A percentile compares a stretch with the other conserved stretches of the same genome.
Evolutionary conservation across 2,888 invertebrate species (phyloP).

Genomic region (Sphaeridia pumilis): DNA sequence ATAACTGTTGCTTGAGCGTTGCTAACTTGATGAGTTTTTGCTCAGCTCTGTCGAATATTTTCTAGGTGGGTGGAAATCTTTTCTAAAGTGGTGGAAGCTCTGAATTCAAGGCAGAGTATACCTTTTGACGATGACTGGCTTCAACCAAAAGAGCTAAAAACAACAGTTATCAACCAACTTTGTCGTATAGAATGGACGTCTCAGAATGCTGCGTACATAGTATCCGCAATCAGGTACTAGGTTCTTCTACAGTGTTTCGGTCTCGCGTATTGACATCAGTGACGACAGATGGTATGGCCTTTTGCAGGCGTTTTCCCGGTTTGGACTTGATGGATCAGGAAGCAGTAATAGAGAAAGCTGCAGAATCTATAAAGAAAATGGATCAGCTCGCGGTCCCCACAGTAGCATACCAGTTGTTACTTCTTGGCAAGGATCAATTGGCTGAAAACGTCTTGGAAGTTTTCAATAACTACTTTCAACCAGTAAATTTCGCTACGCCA

Average conservation of each 20-base stretch:
- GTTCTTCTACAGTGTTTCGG: no score
- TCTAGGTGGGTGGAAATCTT: constrained; percentile 33
- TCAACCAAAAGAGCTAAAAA: constrained; percentile 18
- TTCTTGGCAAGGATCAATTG: constrained; percentile 15
- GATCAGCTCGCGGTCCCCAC: constrained; percentile 23
- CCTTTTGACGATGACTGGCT: constrained; percentile 20
- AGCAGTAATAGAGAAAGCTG: constrained; percentile 12
- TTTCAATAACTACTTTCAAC: constrained; percentile 21
- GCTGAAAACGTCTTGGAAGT: constrained; percentile 13
- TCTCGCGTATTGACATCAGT: no score
- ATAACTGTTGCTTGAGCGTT: no score
- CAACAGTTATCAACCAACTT: constrained; percentile 20
- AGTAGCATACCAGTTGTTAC: constrained; percentile 23
- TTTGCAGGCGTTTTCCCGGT: constrained; percentile 25
- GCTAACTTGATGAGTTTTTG: no score
- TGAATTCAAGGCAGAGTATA: constrained; percentile 21
- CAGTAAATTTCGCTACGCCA: no score
- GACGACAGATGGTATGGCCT: neutral
- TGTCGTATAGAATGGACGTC: constrained; percentile 23
- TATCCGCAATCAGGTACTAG: constrained; percentile 28
- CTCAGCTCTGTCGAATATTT: no score
- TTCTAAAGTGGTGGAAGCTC: constrained; percentile 19
- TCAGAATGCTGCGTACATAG: constrained; percentile 22
- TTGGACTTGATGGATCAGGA: constrained; percentile 17
- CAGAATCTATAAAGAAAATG: constrained; percentile 6